Evolutionary conservation across 2,888 invertebrate genomes (phyloP), one percentile per base, ranked within the genome.

Genomic region (Tolmerus cingulatus): DNA sequence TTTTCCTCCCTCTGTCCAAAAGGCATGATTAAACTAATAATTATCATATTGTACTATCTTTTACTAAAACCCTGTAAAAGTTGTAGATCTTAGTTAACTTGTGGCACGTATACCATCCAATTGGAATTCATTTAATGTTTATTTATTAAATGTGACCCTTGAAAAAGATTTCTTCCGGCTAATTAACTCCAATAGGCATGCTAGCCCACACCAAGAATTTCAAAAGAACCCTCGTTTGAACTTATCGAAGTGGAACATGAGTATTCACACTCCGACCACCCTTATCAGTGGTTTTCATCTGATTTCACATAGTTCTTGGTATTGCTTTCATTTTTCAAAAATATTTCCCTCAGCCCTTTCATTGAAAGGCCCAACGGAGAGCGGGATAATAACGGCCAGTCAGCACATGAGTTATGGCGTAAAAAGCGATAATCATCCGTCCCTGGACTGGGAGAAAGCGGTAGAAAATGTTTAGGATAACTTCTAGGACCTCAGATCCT

Each of bases 261-360:
- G 43, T 37, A 79, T 87, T 87, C 87, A 87, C 87, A 87, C 87
- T 79, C 86, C 79, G 66, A 40, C 19, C 23, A 27, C 34, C 57
- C 82, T n/a, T 82, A 82, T 82, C 82, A 82, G 82, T 82, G 82
- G 82, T 66, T 57, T 82, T 55, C 82, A 82, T 82, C 82, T 57
- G 23, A 82, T 82, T 82, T 82, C 37, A 23, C 57, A 40, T 57
- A 12, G 34, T 82, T 82, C 57, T 82, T 2, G 23, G 43, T 37
- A 30, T 66, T 37, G 16, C 76, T 57, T 66, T 57, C 57, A 57
- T 57, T 57, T 57, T 57, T 66, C 66, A 66, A 66, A 66, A 23
- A 66, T 66, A 23, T 66, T 37, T 57, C 51, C 37, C 9, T 57
- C 55, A 81, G 40, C 81, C 82, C 66, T 82, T 82, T 82, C 57